These are phyloP conservation scores for Rhinogobio ventralis DNA, from an alignment of 2,797 vertebrate species.

Conservation along the genomic window DNA sequence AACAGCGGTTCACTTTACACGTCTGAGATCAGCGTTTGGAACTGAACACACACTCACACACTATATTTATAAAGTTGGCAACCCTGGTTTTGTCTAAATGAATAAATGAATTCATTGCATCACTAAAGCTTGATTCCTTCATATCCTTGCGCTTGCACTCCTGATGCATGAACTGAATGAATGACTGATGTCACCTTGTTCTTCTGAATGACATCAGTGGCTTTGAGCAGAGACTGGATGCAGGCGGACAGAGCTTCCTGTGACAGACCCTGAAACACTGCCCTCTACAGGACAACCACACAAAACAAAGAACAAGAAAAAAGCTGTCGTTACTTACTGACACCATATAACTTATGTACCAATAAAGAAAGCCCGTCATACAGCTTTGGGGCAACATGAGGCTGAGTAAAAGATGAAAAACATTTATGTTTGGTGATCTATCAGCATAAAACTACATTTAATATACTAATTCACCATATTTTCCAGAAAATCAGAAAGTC, in stretches of 20 bases:
- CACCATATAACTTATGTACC: too few relatives aligned
- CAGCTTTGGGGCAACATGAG: not conserved
- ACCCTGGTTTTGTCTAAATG: too few relatives aligned
- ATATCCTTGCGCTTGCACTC: too few relatives aligned
- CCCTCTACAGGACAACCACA: slow-evolving; percentile 79
- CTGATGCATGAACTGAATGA: too few relatives aligned
- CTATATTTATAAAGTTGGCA: too few relatives aligned
- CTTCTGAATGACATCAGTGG: slow-evolving; percentile 92
- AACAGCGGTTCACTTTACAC: slow-evolving; percentile 61
- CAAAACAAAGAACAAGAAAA: not conserved
- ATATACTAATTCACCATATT: not conserved
- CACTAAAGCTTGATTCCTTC: too few relatives aligned
- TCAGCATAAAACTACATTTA: not conserved
- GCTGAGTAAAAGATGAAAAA: not conserved
- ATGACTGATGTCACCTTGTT: slow-evolving; percentile 85
- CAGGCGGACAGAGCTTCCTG: slow-evolving; percentile 97
- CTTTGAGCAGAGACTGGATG: slow-evolving; percentile 92
- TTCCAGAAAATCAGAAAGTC: too few relatives aligned
- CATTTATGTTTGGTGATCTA: not conserved
- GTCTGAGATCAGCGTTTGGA: not conserved
- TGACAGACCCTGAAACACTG: slow-evolving; percentile 97
- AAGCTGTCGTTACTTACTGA: not conserved
- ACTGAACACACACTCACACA: too few relatives aligned
- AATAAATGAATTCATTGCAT: too few relatives aligned
- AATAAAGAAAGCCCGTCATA: too few relatives aligned